phyloP scores from a whole-genome alignment of 2,888 invertebrate genomes.

The Drosophila kuntzei region DNA sequence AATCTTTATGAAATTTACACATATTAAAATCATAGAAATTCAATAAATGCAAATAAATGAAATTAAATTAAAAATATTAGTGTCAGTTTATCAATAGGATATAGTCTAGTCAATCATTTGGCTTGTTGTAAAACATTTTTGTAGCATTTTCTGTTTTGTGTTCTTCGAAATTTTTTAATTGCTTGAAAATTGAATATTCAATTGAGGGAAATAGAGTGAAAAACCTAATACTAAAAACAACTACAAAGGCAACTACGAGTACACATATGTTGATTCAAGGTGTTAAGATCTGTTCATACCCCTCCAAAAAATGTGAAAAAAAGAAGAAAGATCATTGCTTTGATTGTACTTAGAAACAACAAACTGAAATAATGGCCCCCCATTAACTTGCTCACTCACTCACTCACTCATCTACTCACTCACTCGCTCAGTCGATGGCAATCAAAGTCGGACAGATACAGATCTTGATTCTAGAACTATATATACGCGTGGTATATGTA shows the following conservation, averaged over 20 bases:
- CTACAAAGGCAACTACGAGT: constrained; percentile 14
- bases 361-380: constrained; percentile 41
- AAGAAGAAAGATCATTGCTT: constrained; percentile 35
- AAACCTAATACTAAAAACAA: constrained; percentile 19
- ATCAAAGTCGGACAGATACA: constrained; percentile 51
- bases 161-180: constrained; percentile 74
- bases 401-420: not conserved
- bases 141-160: constrained; percentile 36
- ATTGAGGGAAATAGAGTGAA: constrained; percentile 55
- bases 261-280: constrained; percentile 38
- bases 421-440: constrained; percentile 20
- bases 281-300: constrained; percentile 46
- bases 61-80: not conserved
- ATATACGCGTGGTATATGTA: constrained; percentile 2
- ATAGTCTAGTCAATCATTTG: not conserved
- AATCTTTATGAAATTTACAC: too few species aligned
- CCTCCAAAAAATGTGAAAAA: not conserved
- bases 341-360: constrained; percentile 57
- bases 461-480: constrained; percentile 14
- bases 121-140: not conserved
- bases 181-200: constrained; percentile 72
- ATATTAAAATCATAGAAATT: too few species aligned
- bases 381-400: not conserved
- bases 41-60: too few species aligned
- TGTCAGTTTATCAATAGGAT: not conserved